Evolutionary conservation across 2,797 vertebrate species (phyloP).

Genomic region (Chrysocyon brachyurus): DNA sequence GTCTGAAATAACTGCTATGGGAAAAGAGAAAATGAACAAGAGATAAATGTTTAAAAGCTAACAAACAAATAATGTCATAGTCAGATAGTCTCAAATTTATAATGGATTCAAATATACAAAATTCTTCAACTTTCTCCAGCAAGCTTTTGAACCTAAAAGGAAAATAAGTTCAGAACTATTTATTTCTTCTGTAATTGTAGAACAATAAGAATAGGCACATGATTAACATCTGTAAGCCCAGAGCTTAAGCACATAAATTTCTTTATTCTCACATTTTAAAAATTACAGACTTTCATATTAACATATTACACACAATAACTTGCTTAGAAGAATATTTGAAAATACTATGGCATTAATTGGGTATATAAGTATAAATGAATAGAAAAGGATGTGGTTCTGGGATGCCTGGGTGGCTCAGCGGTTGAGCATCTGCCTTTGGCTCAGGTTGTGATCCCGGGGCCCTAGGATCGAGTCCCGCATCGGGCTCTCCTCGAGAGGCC

Average conservation of each 20-base stretch:
- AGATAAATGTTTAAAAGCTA: background rate
- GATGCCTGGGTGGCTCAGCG: too few species aligned
- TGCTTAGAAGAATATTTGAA: background rate
- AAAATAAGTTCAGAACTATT: conserved; percentile 6
- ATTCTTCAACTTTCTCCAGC: background rate
- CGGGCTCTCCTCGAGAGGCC: too few species aligned
- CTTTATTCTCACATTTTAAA: background rate
- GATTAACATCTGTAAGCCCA: background rate
- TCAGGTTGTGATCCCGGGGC: too few species aligned
- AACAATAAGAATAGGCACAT: background rate
- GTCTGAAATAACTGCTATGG: background rate
- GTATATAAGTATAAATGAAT: background rate
- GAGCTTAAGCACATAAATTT: background rate
- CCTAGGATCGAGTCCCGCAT: too few species aligned
- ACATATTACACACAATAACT: conserved; percentile 1
- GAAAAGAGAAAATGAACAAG: background rate
- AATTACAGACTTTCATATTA: background rate
- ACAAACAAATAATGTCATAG: background rate
- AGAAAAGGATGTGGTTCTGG: background rate
- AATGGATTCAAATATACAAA: background rate
- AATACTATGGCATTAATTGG: background rate
- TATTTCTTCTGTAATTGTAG: conserved; percentile 7
- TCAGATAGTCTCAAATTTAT: conserved; percentile 16
- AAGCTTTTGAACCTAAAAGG: conserved; percentile 42
- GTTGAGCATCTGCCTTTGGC: too few species aligned